Percentiles rank a stretch among this genome's conserved stretches.
phyloP scores from a whole-genome alignment of 2,113 vertebrate species.

The Myocastor coypus region DNA sequence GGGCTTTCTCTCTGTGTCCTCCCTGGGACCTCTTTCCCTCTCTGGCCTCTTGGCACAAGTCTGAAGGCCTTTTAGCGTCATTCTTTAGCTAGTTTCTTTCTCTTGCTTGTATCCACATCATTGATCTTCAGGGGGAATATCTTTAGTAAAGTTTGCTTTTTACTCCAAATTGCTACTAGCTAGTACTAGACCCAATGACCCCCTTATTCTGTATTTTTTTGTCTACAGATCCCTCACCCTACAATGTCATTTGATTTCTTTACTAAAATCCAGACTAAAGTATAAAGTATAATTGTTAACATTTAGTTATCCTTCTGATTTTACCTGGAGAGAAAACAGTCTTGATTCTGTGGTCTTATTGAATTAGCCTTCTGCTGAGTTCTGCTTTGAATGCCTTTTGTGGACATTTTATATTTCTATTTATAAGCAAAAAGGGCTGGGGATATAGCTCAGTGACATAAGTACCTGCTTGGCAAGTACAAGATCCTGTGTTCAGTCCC shows the following conservation, averaged over 20 bases:
- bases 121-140: background rate
- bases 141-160: background rate
- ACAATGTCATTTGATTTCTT: background rate
- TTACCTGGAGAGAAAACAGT: background rate
- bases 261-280: background rate
- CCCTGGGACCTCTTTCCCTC: background rate
- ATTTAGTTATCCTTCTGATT: background rate
- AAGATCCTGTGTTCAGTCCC: no score
- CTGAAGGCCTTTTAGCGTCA: background rate
- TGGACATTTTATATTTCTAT: background rate
- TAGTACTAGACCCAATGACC: background rate
- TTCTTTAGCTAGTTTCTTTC: background rate
- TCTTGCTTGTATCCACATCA: background rate
- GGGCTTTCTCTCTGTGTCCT: background rate
- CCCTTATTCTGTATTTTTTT: background rate
- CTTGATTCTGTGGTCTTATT: background rate
- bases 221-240: background rate
- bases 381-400: background rate
- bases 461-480: no score
- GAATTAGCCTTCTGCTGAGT: background rate
- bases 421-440: background rate
- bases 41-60: background rate
- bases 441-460: no score
- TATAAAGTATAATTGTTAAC: background rate
- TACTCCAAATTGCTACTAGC: no score